phyloP scores from a whole-genome alignment of 2,113 vertebrate species.

The Sula dactylatra region DNA sequence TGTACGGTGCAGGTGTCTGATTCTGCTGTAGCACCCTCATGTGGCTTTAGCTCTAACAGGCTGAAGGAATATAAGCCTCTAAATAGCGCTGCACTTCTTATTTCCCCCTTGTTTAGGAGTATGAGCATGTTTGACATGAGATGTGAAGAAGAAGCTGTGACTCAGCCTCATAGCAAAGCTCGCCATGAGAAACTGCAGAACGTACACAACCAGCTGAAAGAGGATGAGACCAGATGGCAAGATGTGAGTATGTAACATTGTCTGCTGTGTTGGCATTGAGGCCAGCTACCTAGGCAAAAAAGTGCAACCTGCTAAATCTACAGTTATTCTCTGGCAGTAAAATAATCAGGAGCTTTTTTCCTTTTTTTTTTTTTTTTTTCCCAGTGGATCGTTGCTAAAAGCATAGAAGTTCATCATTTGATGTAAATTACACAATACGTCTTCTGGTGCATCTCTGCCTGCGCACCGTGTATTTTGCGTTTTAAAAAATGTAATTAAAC shows the following conservation, averaged over 20 bases:
- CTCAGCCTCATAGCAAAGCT: constrained; percentile 88
- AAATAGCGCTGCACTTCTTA: background rate
- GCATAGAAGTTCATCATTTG: background rate
- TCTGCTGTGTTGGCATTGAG: background rate
- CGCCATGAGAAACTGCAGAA: constrained; percentile 91
- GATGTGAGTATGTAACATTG: constrained; percentile 79
- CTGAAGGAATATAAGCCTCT: background rate
- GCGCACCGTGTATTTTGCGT: background rate
- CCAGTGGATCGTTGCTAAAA: background rate
- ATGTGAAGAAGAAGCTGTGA: constrained; percentile 80
- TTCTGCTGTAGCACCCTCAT: constrained; percentile 52
- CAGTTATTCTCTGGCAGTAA: background rate
- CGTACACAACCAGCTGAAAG: constrained; percentile 87
- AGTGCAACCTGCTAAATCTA: background rate
- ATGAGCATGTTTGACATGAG: constrained; percentile 97
- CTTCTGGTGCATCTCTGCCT: background rate
- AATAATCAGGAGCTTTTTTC: background rate
- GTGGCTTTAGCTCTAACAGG: constrained; percentile 10
- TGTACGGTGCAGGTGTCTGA: background rate
- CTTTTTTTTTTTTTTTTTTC: no score
- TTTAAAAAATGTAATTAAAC: background rate
- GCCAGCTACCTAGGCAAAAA: background rate
- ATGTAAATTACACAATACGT: background rate
- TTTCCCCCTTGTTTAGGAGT: constrained; percentile 76
- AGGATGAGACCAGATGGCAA: constrained; percentile 96